These are phyloP conservation scores for Lasiurus cinereus DNA, from an alignment of 2,113 vertebrate species.

Conservation along the genomic window DNA sequence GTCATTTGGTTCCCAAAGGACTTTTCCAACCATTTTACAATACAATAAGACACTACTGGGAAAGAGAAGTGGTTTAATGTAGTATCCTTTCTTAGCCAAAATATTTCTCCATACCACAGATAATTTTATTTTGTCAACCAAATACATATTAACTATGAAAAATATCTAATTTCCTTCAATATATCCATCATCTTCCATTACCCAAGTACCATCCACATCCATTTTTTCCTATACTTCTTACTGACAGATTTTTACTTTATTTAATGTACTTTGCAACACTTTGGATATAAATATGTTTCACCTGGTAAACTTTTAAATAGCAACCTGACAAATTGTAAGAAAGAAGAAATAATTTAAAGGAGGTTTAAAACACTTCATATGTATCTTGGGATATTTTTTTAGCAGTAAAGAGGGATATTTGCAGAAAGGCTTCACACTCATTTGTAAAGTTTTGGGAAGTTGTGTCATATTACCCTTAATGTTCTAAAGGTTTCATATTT, in stretches of 20 bases:
- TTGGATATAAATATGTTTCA: slow-evolving; percentile 68
- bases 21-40: background rate
- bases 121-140: background rate
- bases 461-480: background rate
- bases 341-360: slow-evolving; percentile 20
- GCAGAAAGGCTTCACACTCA: slow-evolving; percentile 19
- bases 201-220: background rate
- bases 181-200: background rate
- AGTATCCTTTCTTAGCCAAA: background rate
- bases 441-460: slow-evolving; percentile 19
- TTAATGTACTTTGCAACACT: slow-evolving; percentile 21
- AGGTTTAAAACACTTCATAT: background rate
- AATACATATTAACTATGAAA: background rate
- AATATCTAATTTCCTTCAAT: background rate
- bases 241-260: slow-evolving; percentile 59
- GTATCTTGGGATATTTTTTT: background rate
- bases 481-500: slow-evolving; percentile 2
- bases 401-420: slow-evolving; percentile 16
- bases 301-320: slow-evolving; percentile 63
- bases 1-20: background rate
- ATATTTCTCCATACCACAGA: background rate
- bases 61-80: background rate
- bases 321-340: slow-evolving; percentile 23
- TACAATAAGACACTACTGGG: background rate
- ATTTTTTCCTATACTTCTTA: slow-evolving; percentile 35